Base-by-base conservation (phyloP, 2,797 vertebrate species). In the Coregonus sp. region DNA sequence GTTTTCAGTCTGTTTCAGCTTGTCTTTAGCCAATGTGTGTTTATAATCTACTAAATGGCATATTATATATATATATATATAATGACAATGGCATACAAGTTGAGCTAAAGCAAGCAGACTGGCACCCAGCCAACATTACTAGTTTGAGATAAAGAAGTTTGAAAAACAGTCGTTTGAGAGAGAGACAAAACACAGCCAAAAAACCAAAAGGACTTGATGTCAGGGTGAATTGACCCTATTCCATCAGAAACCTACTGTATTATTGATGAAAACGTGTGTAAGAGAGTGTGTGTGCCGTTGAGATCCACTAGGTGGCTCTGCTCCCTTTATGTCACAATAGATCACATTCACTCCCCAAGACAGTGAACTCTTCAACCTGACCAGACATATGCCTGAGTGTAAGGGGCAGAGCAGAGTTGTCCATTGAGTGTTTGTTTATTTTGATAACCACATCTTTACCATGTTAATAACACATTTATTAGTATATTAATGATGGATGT, bases 301-400 rank as follows among this genome's bases (percentile, higher is more conserved):
- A 63, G 0, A 70, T 65, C 77, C 86, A 88, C 85, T 73, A 86
- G 88, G 85, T 87, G 83, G 86, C 11, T 33, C 31, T 3, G 81
- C 76, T 75, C 50, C 6, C 5, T 70, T 35, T 56, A 73, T 70
- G 29, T 16, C 37, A 76, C 59, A 9, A 6, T 18, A 1, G 61
- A 33, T 67, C 25, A 50, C 29, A 33, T 15, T 66, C 50, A 47
- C 31, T 33, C 31, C 6, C 4, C 15, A 40, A 73, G 7, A 15
- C 4, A 29, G n/a, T 35, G 4, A 73, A 56, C 29, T 74, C 54
- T 63, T 40, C n/a, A 40, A 61, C 18, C 31, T 63, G 72, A n/a
- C 33, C 51, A 6, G 14, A 56, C 20, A 25, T 3, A 12, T 25
- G n/a, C 20, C 18, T 25, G 25, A 25, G 25, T 12, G 9, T 68